Conservation (phyloP, 2,888 invertebrate genomes). For the Drosophila rubida region DNA sequence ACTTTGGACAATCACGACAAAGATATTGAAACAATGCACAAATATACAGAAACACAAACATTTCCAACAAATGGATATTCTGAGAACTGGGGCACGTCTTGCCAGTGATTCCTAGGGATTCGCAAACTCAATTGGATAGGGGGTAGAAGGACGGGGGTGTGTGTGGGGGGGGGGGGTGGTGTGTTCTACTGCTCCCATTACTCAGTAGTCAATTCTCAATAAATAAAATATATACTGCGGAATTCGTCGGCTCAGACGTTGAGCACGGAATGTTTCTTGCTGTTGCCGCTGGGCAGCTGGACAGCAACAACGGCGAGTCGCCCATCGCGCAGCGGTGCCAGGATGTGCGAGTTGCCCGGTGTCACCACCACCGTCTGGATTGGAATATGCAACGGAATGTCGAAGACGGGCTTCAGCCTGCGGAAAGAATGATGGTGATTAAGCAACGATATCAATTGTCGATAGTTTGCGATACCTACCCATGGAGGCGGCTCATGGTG, state of each 20-base stretch:
- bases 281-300: slow-evolving; percentile 80
- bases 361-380: slow-evolving; percentile 86
- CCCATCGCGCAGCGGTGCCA: slow-evolving; percentile 87
- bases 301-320: slow-evolving; percentile 86
- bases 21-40: slow-evolving; percentile 18
- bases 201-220: not conserved
- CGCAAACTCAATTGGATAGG: not conserved
- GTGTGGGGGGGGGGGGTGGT: not conserved
- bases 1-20: slow-evolving; percentile 27
- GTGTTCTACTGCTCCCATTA: not conserved
- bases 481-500: slow-evolving; percentile 85
- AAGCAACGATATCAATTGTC: not conserved
- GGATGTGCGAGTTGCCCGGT: slow-evolving; percentile 86
- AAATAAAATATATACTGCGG: slow-evolving; percentile 14
- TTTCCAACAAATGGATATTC: slow-evolving; percentile 9
- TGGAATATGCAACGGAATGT: slow-evolving; percentile 86
- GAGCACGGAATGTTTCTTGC: slow-evolving; percentile 84
- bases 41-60: slow-evolving; percentile 3
- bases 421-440: slow-evolving; percentile 35
- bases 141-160: too few species aligned
- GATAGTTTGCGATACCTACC: slow-evolving; percentile 76
- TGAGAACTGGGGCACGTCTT: slow-evolving; percentile 24
- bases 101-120: slow-evolving; percentile 20
- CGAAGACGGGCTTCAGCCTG: slow-evolving; percentile 86
- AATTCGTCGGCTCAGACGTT: slow-evolving; percentile 75